A percentile compares a stretch with the other conserved stretches of the same genome.
Evolutionary conservation across 1,140 invertebrate genomes (phyloP).

Genomic region (Panagrolaimus sp.): DNA sequence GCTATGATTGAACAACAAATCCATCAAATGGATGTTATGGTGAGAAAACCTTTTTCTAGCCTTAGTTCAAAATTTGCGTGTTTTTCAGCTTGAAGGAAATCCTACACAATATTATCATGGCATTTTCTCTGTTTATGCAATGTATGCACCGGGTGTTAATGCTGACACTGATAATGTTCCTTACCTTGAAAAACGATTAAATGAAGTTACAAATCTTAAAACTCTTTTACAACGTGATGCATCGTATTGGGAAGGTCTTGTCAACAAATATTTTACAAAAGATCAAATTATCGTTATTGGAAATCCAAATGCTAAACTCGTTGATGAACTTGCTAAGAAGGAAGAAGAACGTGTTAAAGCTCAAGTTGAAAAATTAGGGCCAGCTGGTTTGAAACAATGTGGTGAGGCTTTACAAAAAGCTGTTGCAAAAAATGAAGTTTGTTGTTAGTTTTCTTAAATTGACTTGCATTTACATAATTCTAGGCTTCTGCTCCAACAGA

Average conservation of each 20-base stretch:
- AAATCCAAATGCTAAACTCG: slow-evolving; percentile 60
- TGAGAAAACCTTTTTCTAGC: slow-evolving; percentile 51
- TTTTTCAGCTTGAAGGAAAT: slow-evolving; percentile 68
- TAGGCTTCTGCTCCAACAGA: background rate
- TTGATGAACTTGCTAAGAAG: slow-evolving; percentile 61
- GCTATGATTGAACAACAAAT: slow-evolving; percentile 71
- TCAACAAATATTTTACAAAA: slow-evolving; percentile 70
- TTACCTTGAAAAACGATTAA: slow-evolving; percentile 72
- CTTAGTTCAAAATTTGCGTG: slow-evolving; percentile 5
- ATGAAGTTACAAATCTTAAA: slow-evolving; percentile 68
- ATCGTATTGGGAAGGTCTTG: slow-evolving; percentile 70
- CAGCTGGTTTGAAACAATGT: slow-evolving; percentile 69
- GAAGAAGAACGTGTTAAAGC: slow-evolving; percentile 66
- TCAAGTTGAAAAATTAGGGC: slow-evolving; percentile 68
- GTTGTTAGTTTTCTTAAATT: too few species aligned
- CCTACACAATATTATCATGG: slow-evolving; percentile 73
- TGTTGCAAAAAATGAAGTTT: slow-evolving; percentile 70
- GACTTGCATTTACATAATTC: too few species aligned
- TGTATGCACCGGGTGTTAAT: slow-evolving; percentile 68
- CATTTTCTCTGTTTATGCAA: slow-evolving; percentile 73
- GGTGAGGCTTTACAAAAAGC: slow-evolving; percentile 68
- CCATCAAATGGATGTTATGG: slow-evolving; percentile 62
- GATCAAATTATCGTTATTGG: slow-evolving; percentile 62
- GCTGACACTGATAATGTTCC: slow-evolving; percentile 67
- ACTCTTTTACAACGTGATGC: slow-evolving; percentile 67